Evolutionary conservation across 2,797 vertebrate genomes (phyloP).

Genomic region (Labroides dimidiatus): DNA sequence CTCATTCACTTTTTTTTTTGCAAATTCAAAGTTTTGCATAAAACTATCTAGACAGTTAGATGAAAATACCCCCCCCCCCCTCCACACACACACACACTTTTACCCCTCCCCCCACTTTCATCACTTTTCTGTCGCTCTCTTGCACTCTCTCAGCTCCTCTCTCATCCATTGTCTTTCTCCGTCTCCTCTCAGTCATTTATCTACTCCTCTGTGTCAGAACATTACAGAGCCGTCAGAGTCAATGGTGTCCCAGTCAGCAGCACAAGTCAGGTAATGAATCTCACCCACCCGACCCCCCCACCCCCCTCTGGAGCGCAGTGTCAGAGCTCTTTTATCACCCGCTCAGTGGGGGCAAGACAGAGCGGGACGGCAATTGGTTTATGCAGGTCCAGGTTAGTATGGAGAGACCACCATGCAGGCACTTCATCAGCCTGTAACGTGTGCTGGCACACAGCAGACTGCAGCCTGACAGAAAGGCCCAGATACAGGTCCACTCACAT

Average conservation of each 20-base stretch:
- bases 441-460: constrained; percentile 42
- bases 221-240: constrained; percentile 57
- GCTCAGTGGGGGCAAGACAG: constrained; percentile 53
- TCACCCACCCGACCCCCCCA: no score
- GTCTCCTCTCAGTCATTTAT: constrained; percentile 62
- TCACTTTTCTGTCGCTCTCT: constrained; percentile 25
- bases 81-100: constrained; percentile 30
- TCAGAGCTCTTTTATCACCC: constrained; percentile 54
- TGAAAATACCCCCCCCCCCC: constrained; percentile 50
- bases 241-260: constrained; percentile 61
- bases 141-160: constrained; percentile 33
- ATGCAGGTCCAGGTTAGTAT: constrained; percentile 55
- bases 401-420: constrained; percentile 56
- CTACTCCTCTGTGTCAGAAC: constrained; percentile 50
- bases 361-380: constrained; percentile 43
- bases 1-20: constrained; percentile 36
- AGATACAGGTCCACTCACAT: neutral
- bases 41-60: constrained; percentile 54
- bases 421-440: constrained; percentile 44
- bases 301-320: constrained; percentile 45
- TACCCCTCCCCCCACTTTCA: constrained; percentile 27
- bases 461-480: constrained; percentile 5
- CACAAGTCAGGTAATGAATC: constrained; percentile 69
- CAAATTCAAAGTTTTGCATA: constrained; percentile 42
- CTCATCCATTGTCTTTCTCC: constrained; percentile 35